Percentiles rank a stretch among this genome's conserved stretches.
Evolutionary conservation across 1,140 invertebrate genomes (phyloP).

Genomic region (Contarinia nasturtii): DNA sequence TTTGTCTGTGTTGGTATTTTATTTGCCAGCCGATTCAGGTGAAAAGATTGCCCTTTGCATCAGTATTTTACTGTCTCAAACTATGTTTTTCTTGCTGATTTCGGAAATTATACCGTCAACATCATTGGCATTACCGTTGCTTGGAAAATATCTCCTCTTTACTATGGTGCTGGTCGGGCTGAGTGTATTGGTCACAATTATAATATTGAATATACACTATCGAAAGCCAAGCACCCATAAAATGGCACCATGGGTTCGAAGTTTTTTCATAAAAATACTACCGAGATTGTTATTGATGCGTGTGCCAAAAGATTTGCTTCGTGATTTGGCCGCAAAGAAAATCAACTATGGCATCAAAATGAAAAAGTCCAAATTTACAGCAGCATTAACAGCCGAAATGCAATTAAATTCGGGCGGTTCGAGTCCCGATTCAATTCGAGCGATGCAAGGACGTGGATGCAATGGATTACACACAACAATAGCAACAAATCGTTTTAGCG

Average conservation of each 20-base stretch:
- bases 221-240: slow-evolving; percentile 95
- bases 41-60: slow-evolving; percentile 98
- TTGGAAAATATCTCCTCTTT: slow-evolving; percentile 97
- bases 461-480: slow-evolving; percentile 57
- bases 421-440: slow-evolving; percentile 50
- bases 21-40: slow-evolving; percentile 93
- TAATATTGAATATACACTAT: slow-evolving; percentile 98
- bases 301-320: slow-evolving; percentile 59
- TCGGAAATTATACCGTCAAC: slow-evolving; percentile 98
- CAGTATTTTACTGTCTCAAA: slow-evolving; percentile 94
- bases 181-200: slow-evolving; percentile 92
- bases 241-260: slow-evolving; percentile 81
- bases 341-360: slow-evolving; percentile 35
- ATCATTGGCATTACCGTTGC: slow-evolving; percentile 82
- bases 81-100: slow-evolving; percentile 97
- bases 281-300: slow-evolving; percentile 73
- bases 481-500: slow-evolving; percentile 50
- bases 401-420: slow-evolving; percentile 48
- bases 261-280: slow-evolving; percentile 68
- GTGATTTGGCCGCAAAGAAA: slow-evolving; percentile 59
- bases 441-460: slow-evolving; percentile 41
- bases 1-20: slow-evolving; percentile 85
- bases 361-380: slow-evolving; percentile 42
- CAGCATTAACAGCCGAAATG: slow-evolving; percentile 40
- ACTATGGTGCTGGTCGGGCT: slow-evolving; percentile 95